Base-by-base conservation (phyloP, 2,113 vertebrate species). In the Laterallus jamaicensis region DNA sequence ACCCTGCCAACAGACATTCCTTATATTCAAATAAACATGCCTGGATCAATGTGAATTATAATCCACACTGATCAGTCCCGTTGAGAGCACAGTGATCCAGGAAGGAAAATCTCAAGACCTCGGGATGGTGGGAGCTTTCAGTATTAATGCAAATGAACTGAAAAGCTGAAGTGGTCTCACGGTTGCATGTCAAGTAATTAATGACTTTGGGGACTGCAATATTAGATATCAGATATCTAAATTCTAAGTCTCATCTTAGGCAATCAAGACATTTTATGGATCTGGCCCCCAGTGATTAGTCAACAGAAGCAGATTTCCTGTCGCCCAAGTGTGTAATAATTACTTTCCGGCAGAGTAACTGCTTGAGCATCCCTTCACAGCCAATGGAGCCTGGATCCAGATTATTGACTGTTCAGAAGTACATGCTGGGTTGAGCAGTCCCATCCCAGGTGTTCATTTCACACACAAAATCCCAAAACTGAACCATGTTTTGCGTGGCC, bases 241-340 rank as follows among this genome's bases (percentile, higher is more conserved):
- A 71, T 85, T 59, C 28, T 37, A 64, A n/a, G 40, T 28, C 39
- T 73, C 26, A 69, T 79, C 76, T 89, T 37, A 86, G 42, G 49
- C 73, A 85, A 67, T 35, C 1, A 62, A 73, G 1, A 37, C 29
- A 13, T 88, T 73, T 90, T 83, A 68, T 90, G 59, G 16, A 60
- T 60, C 11, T 69, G 29, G 54, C 4, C 82, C 42, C 75, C n/a
- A 22, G 54, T 64, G 79, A 68, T 35, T 25, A 73, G 52, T 55
- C 81, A 95, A 67, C 15, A 75, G 47, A 93, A 91, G 74, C 4
- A 82, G 42, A 75, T 88, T 93, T 90, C 71, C 79, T 88, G 58
- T 64, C 7, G 12, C 67, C 32, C 37, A 52, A 37, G 29, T 3
- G 2, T 42, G 4, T 37, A 86, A 83, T 75, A 80, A 76, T 60